Percentiles rank a stretch among this genome's conserved stretches.
Evolutionary conservation across 2,888 invertebrate species (phyloP).

Genomic region (Zonitis immaculata): DNA sequence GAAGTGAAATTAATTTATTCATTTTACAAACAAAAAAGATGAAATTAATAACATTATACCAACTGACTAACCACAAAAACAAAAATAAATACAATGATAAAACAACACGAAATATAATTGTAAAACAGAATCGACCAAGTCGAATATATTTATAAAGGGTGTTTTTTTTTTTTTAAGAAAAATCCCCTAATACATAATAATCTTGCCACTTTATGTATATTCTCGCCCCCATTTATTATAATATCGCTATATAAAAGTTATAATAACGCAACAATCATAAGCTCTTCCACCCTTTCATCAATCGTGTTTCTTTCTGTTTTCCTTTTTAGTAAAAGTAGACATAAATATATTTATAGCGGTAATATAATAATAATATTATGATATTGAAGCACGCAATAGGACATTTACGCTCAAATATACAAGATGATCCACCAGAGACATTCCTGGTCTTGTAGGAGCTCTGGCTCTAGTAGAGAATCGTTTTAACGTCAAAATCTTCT

Average conservation of each 20-base stretch:
- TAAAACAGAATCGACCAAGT: constrained; percentile 3
- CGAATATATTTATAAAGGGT: not conserved
- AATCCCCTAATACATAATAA: too few relatives aligned
- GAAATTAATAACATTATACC: not conserved
- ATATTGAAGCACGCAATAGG: constrained; percentile 33
- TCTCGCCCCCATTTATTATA: not conserved
- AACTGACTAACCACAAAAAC: not conserved
- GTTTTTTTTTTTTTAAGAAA: not conserved
- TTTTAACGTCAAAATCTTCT: too few relatives aligned
- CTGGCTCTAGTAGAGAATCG: too few relatives aligned
- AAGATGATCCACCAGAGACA: too few relatives aligned
- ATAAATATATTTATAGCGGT: constrained; percentile 34
- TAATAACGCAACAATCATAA: not conserved
- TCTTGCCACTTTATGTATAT: not conserved
- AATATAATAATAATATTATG: constrained; percentile 24
- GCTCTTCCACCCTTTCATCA: not conserved
- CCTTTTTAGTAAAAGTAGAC: constrained; percentile 25
- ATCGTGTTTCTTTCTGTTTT: not conserved
- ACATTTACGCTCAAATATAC: too few relatives aligned
- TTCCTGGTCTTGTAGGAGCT: too few relatives aligned
- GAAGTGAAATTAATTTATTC: constrained; percentile 6
- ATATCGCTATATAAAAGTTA: not conserved
- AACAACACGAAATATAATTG: constrained; percentile 18
- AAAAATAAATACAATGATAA: too few relatives aligned
- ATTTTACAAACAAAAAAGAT: not conserved